Evolutionary conservation across 2,797 vertebrate species (phyloP), one percentile per base, ranked within the genome.

Genomic region (Orestias chungarensis): DNA sequence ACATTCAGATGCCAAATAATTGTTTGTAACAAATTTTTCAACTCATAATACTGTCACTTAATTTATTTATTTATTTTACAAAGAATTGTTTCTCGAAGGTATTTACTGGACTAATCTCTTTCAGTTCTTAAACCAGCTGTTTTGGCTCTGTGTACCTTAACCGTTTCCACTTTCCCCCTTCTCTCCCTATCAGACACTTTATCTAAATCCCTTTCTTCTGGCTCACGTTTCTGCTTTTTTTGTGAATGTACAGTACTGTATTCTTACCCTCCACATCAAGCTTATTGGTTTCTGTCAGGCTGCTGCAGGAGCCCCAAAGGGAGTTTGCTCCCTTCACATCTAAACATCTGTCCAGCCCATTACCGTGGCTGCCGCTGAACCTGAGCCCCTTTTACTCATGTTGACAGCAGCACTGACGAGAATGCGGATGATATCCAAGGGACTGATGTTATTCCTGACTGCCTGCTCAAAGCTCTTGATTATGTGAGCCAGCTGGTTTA

Each of bases 271-370:
- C 84, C 86, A 92, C 90, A 92, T 93, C 90, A 91, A 91, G 85
- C 91, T 93, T 91, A 93, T 93, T 92, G 89, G 88, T 90, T 91
- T 92, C 89, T 92, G 90, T 93, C 91, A 90, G 82, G 59, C 86
- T 57, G 76, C 87, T 82, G 82, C 38, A 64, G 82, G 72, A 82
- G 83, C 67, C 86, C 84, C 75, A 42, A 52, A 35, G 82, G 70
- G 82, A 83, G 61, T 44, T 76, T 76, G 15, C 38, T 85, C 80
- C 79, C 83, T 82, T 89, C 87, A 89, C 89, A 90, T 93, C 89
- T 90, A 91, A 93, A 91, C 90, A 93, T 93, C 91, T 93, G 91
- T 91, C 92, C 86, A 87, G 91, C 82, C 85, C 92, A 93, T 94
- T 91, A 94, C 85, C 42, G 61, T 78, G 72, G 81, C 71, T 42